These are phyloP conservation scores for Apis cerana DNA, from an alignment of 1,140 invertebrate genomes.

Conservation along the genomic window DNA sequence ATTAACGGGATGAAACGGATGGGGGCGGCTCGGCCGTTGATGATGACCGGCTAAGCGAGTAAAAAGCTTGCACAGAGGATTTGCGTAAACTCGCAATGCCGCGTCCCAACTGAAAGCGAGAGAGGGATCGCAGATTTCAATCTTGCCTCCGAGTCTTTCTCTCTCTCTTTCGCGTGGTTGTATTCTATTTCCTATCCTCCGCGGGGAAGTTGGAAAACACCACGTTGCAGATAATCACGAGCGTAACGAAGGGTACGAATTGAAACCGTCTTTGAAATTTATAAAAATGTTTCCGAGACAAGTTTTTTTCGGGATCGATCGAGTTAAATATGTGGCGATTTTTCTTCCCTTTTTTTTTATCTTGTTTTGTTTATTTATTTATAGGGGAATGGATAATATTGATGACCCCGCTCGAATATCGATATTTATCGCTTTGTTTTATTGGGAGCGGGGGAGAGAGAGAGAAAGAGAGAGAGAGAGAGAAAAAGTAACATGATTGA, in stretches of 20 bases:
- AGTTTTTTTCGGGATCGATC: not conserved
- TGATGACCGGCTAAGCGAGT: not conserved
- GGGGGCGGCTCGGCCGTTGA: not conserved
- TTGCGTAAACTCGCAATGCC: slow-evolving; percentile 30
- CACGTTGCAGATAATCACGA: slow-evolving; percentile 36
- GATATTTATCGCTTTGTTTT: not conserved
- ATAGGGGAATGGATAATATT: not conserved
- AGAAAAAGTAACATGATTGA: not conserved
- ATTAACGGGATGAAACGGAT: slow-evolving; percentile 1
- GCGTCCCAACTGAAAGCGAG: slow-evolving; percentile 11
- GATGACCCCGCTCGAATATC: too few relatives aligned
- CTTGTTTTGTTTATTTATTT: not conserved
- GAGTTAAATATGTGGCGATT: not conserved
- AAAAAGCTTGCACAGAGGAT: slow-evolving; percentile 17
- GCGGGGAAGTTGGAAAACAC: slow-evolving; percentile 16
- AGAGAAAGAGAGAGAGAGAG: not conserved
- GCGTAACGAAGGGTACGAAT: slow-evolving; percentile 43
- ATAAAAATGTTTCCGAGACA: not conserved
- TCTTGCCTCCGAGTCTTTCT: slow-evolving; percentile 6
- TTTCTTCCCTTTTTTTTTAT: not conserved
- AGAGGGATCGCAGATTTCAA: slow-evolving; percentile 21
- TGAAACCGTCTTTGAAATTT: slow-evolving; percentile 9
- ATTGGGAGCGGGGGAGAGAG: too few relatives aligned
- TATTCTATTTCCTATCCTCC: slow-evolving; percentile 18
- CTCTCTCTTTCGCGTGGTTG: not conserved